phyloP scores from a whole-genome alignment of 1,140 invertebrate species.

The Cydia fagiglandana region DNA sequence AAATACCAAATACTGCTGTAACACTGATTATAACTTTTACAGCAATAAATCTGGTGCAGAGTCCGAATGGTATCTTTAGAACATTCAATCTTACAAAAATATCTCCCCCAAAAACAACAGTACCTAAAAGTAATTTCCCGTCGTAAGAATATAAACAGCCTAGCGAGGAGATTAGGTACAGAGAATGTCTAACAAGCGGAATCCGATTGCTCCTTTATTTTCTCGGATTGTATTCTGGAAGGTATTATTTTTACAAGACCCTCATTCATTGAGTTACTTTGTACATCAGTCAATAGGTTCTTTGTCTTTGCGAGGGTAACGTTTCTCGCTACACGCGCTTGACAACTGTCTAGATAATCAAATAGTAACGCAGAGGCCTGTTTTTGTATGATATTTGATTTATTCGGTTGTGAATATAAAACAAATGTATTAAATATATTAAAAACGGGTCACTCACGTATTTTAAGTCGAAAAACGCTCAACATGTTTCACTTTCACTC shows the following conservation, averaged over 20 bases:
- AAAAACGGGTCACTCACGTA: no score
- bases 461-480: no score
- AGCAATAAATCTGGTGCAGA: no score
- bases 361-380: neutral
- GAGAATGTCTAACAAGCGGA: slow-evolving; percentile 22
- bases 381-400: no score
- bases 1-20: no score
- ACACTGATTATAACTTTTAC: no score
- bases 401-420: no score
- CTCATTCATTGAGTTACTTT: slow-evolving; percentile 22
- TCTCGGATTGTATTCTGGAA: slow-evolving; percentile 16
- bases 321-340: neutral
- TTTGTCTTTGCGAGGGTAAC: slow-evolving; percentile 2
- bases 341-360: neutral
- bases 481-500: no score
- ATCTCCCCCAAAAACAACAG: slow-evolving; percentile 3
- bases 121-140: slow-evolving; percentile 19
- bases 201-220: slow-evolving; percentile 24
- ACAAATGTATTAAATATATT: no score
- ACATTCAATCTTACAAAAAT: neutral
- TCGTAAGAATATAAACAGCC: slow-evolving; percentile 14
- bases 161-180: slow-evolving; percentile 27
- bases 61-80: no score
- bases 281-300: slow-evolving; percentile 1
- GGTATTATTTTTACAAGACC: slow-evolving; percentile 24